Conservation (phyloP, 2,888 invertebrate species). For the Portevinia maculata region DNA sequence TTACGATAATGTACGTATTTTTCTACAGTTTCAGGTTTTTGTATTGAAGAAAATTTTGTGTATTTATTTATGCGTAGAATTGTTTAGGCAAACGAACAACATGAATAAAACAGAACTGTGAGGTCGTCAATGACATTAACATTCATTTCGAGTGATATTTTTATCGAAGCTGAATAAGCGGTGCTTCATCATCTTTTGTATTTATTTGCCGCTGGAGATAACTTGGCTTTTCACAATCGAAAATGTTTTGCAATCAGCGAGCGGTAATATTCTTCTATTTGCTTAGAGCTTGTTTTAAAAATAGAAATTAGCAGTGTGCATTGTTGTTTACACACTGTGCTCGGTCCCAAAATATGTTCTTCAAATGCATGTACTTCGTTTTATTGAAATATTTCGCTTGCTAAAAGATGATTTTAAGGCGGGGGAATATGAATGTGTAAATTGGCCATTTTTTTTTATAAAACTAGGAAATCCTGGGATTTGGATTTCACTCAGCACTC, state of each 20-base stretch:
- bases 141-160: constrained; percentile 8
- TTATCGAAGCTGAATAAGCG: constrained; percentile 14
- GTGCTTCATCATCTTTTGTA: constrained; percentile 34
- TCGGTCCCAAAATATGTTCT: not conserved
- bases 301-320: not conserved
- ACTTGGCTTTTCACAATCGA: constrained; percentile 1
- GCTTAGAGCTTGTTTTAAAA: not conserved
- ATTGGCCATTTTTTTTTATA: not conserved
- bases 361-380: not conserved
- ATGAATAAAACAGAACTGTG: constrained; percentile 52
- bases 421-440: not conserved
- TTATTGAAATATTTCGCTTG: not conserved
- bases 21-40: constrained; percentile 72
- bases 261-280: not conserved
- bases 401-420: not conserved
- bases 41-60: constrained; percentile 54
- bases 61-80: constrained; percentile 62
- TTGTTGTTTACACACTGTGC: not conserved
- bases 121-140: constrained; percentile 13
- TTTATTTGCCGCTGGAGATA: constrained; percentile 34
- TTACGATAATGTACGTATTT: constrained; percentile 66
- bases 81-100: constrained; percentile 53
- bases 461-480: too few relatives aligned
- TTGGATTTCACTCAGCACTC: too few relatives aligned
- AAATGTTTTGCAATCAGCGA: not conserved